These are phyloP conservation scores for Amblyjoppa fuscipennis DNA, from an alignment of 2,888 invertebrate species.

Conservation along the genomic window DNA sequence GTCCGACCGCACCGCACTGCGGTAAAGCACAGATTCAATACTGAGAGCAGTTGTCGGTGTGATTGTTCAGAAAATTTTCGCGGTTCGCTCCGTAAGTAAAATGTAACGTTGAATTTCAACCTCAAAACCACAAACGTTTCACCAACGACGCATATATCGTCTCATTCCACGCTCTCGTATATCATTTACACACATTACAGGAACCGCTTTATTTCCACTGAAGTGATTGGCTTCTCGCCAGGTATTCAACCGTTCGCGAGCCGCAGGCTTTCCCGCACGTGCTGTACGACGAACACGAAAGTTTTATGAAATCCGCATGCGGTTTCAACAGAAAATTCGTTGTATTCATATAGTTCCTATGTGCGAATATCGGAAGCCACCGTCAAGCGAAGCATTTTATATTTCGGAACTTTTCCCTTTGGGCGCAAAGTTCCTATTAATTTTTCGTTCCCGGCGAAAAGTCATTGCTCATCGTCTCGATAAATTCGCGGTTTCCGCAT, in stretches of 20 bases:
- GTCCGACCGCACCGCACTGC: background rate
- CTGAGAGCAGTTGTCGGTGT: background rate
- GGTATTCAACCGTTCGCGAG: constrained; percentile 17
- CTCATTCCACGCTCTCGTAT: constrained; percentile 20
- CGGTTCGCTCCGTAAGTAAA: background rate
- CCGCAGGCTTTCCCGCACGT: constrained; percentile 24
- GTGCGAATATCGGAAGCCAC: background rate
- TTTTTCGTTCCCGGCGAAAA: background rate
- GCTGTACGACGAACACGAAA: background rate
- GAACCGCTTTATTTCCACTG: constrained; percentile 10
- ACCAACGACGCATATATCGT: background rate
- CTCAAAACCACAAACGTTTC: constrained; percentile 3
- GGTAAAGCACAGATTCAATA: background rate
- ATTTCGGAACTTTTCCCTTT: background rate
- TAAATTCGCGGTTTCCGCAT: constrained; percentile 2
- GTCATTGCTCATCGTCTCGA: constrained; percentile 10
- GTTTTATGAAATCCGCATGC: constrained; percentile 25
- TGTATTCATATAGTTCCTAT: background rate
- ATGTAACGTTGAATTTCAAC: background rate
- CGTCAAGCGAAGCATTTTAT: background rate
- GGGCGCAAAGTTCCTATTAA: background rate
- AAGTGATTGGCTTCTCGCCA: constrained; percentile 54
- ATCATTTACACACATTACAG: constrained; percentile 42
- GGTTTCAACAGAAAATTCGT: constrained; percentile 7
- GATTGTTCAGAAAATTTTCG: background rate